A percentile compares a stretch with the other conserved stretches of the same genome.
These are phyloP conservation scores for Epizoanthus stellaris DNA, from an alignment of 92 coral and sea anemone genomes.

Conservation along the genomic window DNA sequence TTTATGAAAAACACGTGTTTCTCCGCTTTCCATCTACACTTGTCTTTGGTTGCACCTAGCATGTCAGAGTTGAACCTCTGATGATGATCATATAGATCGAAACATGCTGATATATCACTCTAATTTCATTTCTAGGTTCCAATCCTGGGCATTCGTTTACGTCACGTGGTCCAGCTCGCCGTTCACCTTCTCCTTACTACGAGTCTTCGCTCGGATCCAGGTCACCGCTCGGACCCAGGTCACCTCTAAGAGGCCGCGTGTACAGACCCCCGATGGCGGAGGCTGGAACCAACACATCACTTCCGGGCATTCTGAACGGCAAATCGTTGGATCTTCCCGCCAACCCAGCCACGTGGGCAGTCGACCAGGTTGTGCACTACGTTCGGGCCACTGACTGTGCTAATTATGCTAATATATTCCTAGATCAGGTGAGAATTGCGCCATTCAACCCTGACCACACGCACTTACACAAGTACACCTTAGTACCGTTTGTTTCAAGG, in stretches of 20 bases:
- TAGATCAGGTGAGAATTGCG: constrained; percentile 70
- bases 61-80: no score
- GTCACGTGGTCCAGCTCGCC: constrained; percentile 6
- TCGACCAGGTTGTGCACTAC: constrained; percentile 89
- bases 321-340: constrained; percentile 91
- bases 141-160: constrained; percentile 1
- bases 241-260: not conserved
- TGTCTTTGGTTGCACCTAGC: no score
- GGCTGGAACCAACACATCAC: constrained; percentile 93
- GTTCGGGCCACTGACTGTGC: constrained; percentile 86
- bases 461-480: not conserved
- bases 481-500: not conserved
- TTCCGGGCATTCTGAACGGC: constrained; percentile 94
- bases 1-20: no score
- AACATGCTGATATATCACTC: not conserved
- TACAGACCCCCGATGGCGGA: constrained; percentile 68
- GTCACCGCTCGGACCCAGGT: constrained; percentile 2
- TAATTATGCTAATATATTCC: constrained; percentile 75
- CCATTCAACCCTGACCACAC: not conserved
- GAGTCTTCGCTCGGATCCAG: constrained; percentile 5
- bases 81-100: no score
- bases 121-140: constrained; percentile 2
- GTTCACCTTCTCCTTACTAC: constrained; percentile 13
- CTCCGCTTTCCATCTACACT: not conserved
- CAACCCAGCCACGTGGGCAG: constrained; percentile 91